Evolutionary conservation across 2,113 vertebrate species (phyloP).

Genomic region (Limnothrissa miodon): DNA sequence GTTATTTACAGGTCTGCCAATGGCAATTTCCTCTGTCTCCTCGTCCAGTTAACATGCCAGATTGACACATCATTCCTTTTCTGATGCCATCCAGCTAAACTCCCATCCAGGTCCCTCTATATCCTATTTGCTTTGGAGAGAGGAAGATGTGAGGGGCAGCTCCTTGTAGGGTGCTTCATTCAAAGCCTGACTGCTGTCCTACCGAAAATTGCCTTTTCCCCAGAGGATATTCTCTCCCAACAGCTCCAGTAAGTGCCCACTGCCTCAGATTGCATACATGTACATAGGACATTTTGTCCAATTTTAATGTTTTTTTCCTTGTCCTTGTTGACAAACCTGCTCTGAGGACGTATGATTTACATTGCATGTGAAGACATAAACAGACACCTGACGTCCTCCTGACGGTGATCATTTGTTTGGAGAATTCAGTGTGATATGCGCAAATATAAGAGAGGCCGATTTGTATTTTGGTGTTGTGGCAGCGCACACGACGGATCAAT

Average conservation of each 20-base stretch:
- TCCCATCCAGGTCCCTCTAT: not conserved
- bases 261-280: not conserved
- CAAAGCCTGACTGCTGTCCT: not conserved
- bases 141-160: constrained; percentile 43
- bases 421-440: not conserved
- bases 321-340: not conserved
- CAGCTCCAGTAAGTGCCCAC: not conserved
- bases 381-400: not conserved
- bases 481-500: not conserved
- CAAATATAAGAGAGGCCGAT: not conserved
- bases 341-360: not conserved
- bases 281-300: not conserved
- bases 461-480: not conserved
- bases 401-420: not conserved
- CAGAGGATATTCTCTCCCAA: not conserved
- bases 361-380: not conserved
- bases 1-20: constrained; percentile 65
- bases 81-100: not conserved
- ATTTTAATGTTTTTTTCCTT: not conserved
- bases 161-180: not conserved
- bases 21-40: constrained; percentile 60
- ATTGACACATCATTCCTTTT: constrained; percentile 48
- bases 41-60: constrained; percentile 60
- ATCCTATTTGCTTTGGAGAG: constrained; percentile 52
- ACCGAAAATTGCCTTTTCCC: not conserved